Evolutionary conservation across 2,797 vertebrate species (phyloP).

Genomic region (Antrozous pallidus): DNA sequence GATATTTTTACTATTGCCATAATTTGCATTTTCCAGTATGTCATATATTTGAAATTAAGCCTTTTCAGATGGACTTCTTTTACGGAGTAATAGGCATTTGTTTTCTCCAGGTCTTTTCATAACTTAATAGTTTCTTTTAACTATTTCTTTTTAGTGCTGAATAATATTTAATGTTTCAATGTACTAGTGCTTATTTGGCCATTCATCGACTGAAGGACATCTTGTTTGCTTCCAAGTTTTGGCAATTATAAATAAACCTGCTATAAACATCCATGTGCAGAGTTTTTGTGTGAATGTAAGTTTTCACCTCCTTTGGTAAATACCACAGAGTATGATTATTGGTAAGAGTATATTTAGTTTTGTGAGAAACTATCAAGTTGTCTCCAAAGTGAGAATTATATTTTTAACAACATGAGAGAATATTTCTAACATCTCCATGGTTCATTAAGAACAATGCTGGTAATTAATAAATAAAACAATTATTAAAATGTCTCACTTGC

Average conservation of each 20-base stretch:
- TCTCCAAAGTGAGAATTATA: neutral
- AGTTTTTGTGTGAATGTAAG: neutral
- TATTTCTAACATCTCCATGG: neutral
- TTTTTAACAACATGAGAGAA: neutral
- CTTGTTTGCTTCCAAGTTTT: neutral
- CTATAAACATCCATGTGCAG: neutral
- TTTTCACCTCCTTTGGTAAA: neutral
- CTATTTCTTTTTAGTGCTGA: neutral
- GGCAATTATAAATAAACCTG: neutral
- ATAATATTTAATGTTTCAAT: neutral
- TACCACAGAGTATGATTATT: neutral
- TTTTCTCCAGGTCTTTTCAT: neutral
- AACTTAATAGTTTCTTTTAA: neutral
- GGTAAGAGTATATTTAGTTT: neutral
- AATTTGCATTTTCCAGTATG: neutral
- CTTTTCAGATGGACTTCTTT: neutral
- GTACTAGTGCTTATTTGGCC: neutral
- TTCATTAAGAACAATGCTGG: neutral
- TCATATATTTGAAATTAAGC: neutral
- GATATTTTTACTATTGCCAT: neutral
- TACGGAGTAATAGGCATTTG: neutral
- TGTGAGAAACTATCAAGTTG: too few relatives aligned
- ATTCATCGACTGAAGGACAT: neutral
- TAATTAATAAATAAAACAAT: neutral
- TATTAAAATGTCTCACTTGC: neutral